Percentiles rank a stretch among this genome's conserved stretches.
phyloP scores from a whole-genome alignment of 2,113 vertebrate species.

The Enhydra lutris region DNA sequence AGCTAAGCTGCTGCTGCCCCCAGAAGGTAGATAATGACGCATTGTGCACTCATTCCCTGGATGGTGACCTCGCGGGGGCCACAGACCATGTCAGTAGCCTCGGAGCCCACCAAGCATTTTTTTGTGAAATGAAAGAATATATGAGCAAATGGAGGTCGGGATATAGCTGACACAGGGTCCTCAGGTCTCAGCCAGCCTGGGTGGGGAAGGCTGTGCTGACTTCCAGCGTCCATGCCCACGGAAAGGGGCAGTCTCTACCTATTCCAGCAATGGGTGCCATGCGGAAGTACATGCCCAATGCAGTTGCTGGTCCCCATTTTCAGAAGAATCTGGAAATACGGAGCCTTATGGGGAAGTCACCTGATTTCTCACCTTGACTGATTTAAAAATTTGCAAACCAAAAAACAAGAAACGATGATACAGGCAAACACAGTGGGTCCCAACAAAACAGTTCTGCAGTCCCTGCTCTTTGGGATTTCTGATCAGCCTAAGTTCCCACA shows the following conservation, averaged over 20 bases:
- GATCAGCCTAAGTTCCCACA: background rate
- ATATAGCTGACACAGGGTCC: too few relatives aligned
- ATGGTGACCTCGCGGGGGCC: background rate
- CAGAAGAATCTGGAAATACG: conserved; percentile 9
- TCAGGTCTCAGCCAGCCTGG: rapidly evolving
- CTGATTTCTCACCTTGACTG: conserved; percentile 14
- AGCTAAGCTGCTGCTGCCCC: background rate
- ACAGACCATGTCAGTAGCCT: background rate
- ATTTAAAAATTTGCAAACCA: conserved; percentile 36
- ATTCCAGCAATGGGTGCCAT: background rate
- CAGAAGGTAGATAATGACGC: background rate
- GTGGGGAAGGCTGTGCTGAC: rapidly evolving
- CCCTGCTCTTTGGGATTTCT: background rate
- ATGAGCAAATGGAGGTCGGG: background rate
- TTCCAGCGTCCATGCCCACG: rapidly evolving
- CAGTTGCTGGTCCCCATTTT: background rate
- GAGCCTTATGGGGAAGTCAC: background rate
- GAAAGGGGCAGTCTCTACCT: background rate
- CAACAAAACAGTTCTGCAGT: background rate
- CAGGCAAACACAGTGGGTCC: background rate
- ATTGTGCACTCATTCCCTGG: background rate
- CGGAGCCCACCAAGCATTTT: background rate
- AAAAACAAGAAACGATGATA: background rate
- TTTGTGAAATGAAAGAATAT: background rate
- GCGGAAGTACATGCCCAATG: background rate